Evolutionary conservation across 2,888 invertebrate species (phyloP), one percentile per base, ranked within the genome.

Genomic region (Flexamia atlantica): DNA sequence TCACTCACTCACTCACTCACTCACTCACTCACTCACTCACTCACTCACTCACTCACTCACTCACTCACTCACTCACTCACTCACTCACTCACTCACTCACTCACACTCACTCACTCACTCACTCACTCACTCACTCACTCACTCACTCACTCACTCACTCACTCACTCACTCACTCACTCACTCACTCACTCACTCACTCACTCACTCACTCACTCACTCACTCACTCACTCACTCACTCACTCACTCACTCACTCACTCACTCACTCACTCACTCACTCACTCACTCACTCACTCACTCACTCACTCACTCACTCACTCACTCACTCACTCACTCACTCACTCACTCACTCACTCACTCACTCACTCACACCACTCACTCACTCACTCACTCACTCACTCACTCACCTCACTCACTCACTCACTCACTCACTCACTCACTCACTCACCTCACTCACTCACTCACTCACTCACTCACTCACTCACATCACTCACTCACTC

Each of bases 381-480:
- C n/a, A 74, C 36, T 40, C 30, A 74, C 42, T 30, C 32, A 68
- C 32, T 30, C n/a, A n/a, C n/a, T n/a, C n/a, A n/a, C n/a, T n/a
- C n/a, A n/a, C n/a, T n/a, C n/a, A n/a, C n/a, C n/a, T 30, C 68
- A 68, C 68, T 30, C 68, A 20, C 68, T 30, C 68, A 68, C 68
- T 30, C 68, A 68, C 68, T 30, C 68, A 68, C 68, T 30, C 68
- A 68, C 68, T 30, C 68, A 68, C 68, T 30, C 68, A 68, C 68
- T n/a, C n/a, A n/a, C n/a, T n/a, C n/a, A n/a, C n/a, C n/a, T n/a
- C n/a, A n/a, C n/a, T n/a, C n/a, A n/a, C n/a, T 30, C 64, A 64
- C 64, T 64, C 72, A 72, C 72, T 72, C 72, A 72, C 72, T 72
- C 72, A 72, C 72, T 72, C 72, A 72, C 72, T 64, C 64, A 72